Conservation (phyloP, 2,113 vertebrate genomes). For the Sylvietta virens region DNA sequence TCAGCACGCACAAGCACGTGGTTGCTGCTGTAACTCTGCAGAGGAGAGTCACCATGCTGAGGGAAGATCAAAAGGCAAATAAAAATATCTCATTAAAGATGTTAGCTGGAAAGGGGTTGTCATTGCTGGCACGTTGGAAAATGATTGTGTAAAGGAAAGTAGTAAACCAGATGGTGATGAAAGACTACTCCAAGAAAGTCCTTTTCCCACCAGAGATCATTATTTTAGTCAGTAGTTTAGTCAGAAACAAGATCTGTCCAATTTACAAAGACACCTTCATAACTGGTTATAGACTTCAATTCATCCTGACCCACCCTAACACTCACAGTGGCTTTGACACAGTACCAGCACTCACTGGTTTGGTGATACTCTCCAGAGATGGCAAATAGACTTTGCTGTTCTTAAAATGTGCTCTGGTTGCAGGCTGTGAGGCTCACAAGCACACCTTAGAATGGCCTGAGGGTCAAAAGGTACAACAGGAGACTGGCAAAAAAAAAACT, state of each 20-base stretch:
- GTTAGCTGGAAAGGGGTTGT: not conserved
- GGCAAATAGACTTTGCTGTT: not conserved
- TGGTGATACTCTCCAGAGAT: not conserved
- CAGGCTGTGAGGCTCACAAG: not conserved
- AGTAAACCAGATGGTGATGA: not conserved
- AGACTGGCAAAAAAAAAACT: not conserved
- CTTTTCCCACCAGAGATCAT: not conserved
- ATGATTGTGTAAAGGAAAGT: not conserved
- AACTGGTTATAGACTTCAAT: not conserved
- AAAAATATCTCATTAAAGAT: not conserved
- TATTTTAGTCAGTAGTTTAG: not conserved
- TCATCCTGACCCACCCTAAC: too few species aligned
- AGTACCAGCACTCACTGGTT: not conserved
- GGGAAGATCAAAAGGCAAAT: not conserved
- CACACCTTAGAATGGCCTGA: not conserved
- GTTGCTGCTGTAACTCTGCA: not conserved
- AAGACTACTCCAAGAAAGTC: not conserved
- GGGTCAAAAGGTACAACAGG: not conserved
- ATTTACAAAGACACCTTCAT: not conserved
- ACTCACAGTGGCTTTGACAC: not conserved
- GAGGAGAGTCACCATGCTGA: not conserved
- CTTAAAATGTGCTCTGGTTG: not conserved
- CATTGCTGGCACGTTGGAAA: not conserved
- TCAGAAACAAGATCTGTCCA: not conserved
- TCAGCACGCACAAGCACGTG: not conserved